Conservation (phyloP, 2,888 invertebrate species). For the Ramazzottius varieornatus region DNA sequence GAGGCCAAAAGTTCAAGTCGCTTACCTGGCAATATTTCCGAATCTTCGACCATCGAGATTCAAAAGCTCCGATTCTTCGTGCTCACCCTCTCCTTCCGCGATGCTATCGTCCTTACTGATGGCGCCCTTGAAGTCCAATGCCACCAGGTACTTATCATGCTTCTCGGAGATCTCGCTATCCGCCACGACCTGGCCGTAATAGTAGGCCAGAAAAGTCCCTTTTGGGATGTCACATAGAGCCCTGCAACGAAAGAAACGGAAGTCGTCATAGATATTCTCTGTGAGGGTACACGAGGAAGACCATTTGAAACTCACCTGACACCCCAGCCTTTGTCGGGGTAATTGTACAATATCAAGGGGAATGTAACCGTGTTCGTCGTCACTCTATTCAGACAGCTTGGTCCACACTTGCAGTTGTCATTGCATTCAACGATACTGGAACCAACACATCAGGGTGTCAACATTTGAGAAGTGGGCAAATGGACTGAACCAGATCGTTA, state of each 20-base stretch:
- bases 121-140: neutral
- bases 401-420: neutral
- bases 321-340: neutral
- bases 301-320: too few species aligned
- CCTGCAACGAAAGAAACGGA: too few species aligned
- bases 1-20: too few species aligned
- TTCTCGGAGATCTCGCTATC: neutral
- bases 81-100: neutral
- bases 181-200: neutral
- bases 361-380: neutral
- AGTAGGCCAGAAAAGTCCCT: neutral
- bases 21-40: neutral
- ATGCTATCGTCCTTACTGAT: neutral
- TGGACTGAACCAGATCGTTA: too few species aligned
- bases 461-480: too few species aligned
- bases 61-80: neutral
- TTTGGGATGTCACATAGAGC: neutral
- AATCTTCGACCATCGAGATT: neutral
- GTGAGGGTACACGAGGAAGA: too few species aligned
- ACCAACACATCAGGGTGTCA: too few species aligned
- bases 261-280: too few species aligned
- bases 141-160: neutral
- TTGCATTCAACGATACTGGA: constrained; percentile 1
- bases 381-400: neutral
- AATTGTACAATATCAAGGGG: neutral